Evolutionary conservation across 30 jellyfish, hydroid and myxozoan genomes (phyloP).

Genomic region (Turritopsis rubra): DNA sequence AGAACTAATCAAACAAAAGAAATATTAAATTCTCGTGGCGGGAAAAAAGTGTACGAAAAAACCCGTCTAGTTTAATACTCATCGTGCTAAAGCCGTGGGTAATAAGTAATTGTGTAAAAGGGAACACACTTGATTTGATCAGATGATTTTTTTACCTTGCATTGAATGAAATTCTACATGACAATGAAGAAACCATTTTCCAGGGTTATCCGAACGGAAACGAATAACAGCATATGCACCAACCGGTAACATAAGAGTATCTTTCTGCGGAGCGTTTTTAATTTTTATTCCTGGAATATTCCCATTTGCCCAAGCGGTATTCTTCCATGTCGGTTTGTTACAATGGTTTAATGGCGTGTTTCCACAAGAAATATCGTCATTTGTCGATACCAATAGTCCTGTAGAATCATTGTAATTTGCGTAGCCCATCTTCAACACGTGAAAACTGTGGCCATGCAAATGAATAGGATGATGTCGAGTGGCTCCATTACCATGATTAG

Average conservation of each 20-base stretch:
- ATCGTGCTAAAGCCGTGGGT: too few relatives aligned
- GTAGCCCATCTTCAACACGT: slow-evolving; percentile 37
- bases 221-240: slow-evolving; percentile 49
- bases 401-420: slow-evolving; percentile 15
- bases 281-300: slow-evolving; percentile 32
- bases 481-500: slow-evolving; percentile 36
- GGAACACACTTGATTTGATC: too few relatives aligned
- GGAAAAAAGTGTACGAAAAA: too few relatives aligned
- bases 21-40: too few relatives aligned
- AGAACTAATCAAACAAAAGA: too few relatives aligned
- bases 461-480: slow-evolving; percentile 42
- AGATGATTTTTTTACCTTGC: slow-evolving; percentile 22
- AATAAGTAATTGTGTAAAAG: too few relatives aligned
- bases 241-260: slow-evolving; percentile 35
- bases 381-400: not conserved
- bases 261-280: slow-evolving; percentile 34
- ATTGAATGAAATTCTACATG: slow-evolving; percentile 42
- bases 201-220: slow-evolving; percentile 37
- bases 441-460: slow-evolving; percentile 44
- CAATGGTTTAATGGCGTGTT: not conserved
- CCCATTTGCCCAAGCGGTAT: slow-evolving; percentile 15
- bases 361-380: slow-evolving; percentile 27
- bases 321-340: slow-evolving; percentile 34
- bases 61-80: too few relatives aligned
- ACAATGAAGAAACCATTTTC: slow-evolving; percentile 50